These are phyloP conservation scores for Archips crataeganus DNA, from an alignment of 2,888 invertebrate species.

Conservation along the genomic window DNA sequence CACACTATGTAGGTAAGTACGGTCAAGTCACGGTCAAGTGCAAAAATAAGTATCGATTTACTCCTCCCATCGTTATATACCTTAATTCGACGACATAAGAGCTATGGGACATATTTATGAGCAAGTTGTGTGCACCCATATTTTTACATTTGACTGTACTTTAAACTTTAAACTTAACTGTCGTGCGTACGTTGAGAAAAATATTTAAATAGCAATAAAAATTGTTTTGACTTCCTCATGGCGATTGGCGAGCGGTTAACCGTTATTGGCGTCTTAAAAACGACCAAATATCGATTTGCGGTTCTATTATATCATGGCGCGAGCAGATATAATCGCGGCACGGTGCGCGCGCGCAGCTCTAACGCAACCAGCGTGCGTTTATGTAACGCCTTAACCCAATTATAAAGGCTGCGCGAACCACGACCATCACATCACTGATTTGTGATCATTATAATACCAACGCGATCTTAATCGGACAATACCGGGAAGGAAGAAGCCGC, in stretches of 20 bases:
- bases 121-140: too few relatives aligned
- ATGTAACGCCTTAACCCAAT: conserved; percentile 45
- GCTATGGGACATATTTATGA: too few relatives aligned
- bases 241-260: background rate
- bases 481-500: conserved; percentile 14
- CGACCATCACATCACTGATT: conserved; percentile 37
- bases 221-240: conserved; percentile 3
- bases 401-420: conserved; percentile 39
- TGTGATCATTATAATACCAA: conserved; percentile 29
- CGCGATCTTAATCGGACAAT: conserved; percentile 27
- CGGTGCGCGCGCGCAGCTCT: conserved; percentile 29
- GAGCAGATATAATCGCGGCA: conserved; percentile 1
- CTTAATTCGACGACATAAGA: too few relatives aligned
- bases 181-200: background rate
- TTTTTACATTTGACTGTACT: too few relatives aligned
- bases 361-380: conserved; percentile 41
- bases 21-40: too few relatives aligned
- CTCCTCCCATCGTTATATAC: too few relatives aligned
- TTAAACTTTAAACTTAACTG: background rate
- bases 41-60: too few relatives aligned
- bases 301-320: conserved; percentile 31
- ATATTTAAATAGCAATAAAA: background rate
- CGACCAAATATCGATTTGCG: background rate
- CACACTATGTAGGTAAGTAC: background rate
- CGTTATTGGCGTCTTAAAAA: conserved; percentile 7